A percentile compares a stretch with the other conserved stretches of the same genome.
Conservation (phyloP, 1,140 invertebrate species). For the Pseudomyrmex dendroicus region DNA sequence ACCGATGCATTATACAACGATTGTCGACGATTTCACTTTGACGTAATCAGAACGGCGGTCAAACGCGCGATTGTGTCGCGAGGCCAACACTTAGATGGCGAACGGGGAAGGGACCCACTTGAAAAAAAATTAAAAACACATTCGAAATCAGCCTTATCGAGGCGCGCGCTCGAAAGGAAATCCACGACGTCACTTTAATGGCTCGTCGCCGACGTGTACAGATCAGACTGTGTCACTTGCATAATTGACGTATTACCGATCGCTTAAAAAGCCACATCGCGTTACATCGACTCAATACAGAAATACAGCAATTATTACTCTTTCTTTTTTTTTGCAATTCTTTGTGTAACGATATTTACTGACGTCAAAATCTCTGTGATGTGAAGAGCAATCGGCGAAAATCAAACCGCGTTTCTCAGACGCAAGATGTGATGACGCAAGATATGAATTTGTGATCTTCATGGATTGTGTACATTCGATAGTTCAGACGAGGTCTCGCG, state of each 20-base stretch:
- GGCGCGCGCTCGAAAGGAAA: slow-evolving; percentile 22
- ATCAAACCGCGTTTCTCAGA: not conserved
- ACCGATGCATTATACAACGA: not conserved
- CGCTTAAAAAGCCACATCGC: slow-evolving; percentile 26
- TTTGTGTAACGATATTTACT: not conserved
- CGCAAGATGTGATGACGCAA: not conserved
- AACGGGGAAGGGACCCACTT: not conserved
- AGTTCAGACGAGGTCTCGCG: not conserved
- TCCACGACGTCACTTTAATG: slow-evolving; percentile 34
- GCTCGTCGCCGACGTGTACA: slow-evolving; percentile 7
- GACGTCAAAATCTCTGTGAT: not conserved
- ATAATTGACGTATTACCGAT: slow-evolving; percentile 57
- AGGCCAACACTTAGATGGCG: slow-evolving; percentile 31
- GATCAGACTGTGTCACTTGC: slow-evolving; percentile 37
- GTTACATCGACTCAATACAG: not conserved
- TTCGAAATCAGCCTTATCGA: not conserved
- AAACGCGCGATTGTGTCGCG: slow-evolving; percentile 19
- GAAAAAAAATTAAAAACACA: slow-evolving; percentile 14
- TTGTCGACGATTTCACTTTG: slow-evolving; percentile 41
- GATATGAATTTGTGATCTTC: not conserved
- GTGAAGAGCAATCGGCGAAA: not conserved
- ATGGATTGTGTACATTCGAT: not conserved
- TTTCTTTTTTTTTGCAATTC: not conserved
- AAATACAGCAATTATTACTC: slow-evolving; percentile 24
- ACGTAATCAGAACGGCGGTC: slow-evolving; percentile 29